Conservation (phyloP, 1,140 invertebrate genomes). For the Bombyx mori region ASM3026992v2 NC_085128.1:18413001-18413500, state of each 20-base stretch:
- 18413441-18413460: conserved; percentile 80
- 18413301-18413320: conserved; percentile 75
- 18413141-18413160: conserved; percentile 79
- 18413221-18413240: conserved; percentile 76
- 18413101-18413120: conserved; percentile 81
- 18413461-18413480: conserved; percentile 77
- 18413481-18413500: conserved; percentile 79
- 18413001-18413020: conserved; percentile 79
- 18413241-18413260: conserved; percentile 83
- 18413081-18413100: conserved; percentile 84
- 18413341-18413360: conserved; percentile 65
- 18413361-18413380: conserved; percentile 77
- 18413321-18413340: conserved; percentile 74
- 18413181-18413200: conserved; percentile 85
- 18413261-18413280: conserved; percentile 82
- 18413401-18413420: conserved; percentile 81
- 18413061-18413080: conserved; percentile 86
- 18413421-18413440: conserved; percentile 77
- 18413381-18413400: conserved; percentile 80
- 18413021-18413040: conserved; percentile 80
- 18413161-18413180: conserved; percentile 84
- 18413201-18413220: conserved; percentile 78
- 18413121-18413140: conserved; percentile 77
- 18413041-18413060: conserved; percentile 77
- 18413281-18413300: conserved; percentile 82